Evolutionary conservation across 1,140 invertebrate genomes (phyloP), one percentile per base, ranked within the genome.

Genomic region (Drosophila dunni): DNA sequence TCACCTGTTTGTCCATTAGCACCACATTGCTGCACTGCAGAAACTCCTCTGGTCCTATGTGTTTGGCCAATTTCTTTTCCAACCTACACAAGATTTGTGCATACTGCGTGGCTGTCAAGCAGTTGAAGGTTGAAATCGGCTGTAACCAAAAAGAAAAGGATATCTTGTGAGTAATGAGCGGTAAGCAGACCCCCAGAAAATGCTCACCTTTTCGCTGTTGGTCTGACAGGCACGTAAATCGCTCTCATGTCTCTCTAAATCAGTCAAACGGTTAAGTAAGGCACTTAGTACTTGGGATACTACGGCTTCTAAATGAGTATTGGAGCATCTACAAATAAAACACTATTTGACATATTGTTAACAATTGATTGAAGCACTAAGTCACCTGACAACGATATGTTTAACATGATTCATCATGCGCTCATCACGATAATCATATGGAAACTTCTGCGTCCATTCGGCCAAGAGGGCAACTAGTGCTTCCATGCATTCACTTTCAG

Each of bases 351-450:
- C 15, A 17, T 20, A n/a, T 8, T 46, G 10, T 20, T 20, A 20
- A 20, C 17, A 1, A 36, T 44, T 36, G 7, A 46, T 60, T 38
- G 45, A 10, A 15, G 50, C 13, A 45, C 50, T 15, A 44, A 66
- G 77, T 76, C 57, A 92, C 91, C 88, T 91, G 67, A 89, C 81
- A 91, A 92, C 91, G 91, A 92, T 92, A 92, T 92, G 91, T 92
- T 92, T 92, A 67, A 95, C 91, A 69, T 94, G 93, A 71, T 93
- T 93, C 93, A 95, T 94, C 93, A 95, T 94, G 33, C 93, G 82
- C 70, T 94, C 94, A 83, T 94, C 94, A 24, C 94, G 93, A 91
- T 95, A 95, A 91, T 95, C 95, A 78, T 95, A 95, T 8, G 95
- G 94, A 85, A 95, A 94, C 67, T 93, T 93, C 65, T 94, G 93